Base-by-base conservation (phyloP, 2,888 invertebrate genomes). In the Myopa tessellatipennis region DNA sequence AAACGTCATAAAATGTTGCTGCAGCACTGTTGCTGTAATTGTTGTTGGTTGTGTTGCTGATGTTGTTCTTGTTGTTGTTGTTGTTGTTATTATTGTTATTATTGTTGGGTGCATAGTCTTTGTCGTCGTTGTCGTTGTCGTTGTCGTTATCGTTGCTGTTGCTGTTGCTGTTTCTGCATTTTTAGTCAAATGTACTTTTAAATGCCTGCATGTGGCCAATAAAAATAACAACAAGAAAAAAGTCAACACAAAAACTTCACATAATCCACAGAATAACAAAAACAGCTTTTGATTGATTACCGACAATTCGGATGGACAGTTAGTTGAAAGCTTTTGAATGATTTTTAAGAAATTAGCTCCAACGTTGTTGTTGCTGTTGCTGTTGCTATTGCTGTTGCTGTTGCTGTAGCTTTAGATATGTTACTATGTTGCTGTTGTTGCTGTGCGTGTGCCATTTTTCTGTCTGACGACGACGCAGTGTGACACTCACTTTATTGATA, bases 211-310 rank as follows among this genome's bases (percentile, higher is more conserved):
- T 78, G 78, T 77, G 79, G 79, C 76, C 63, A 80, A 74, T 45
- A 74, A 78, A 77, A 71, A 45, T 18, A 40, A 72, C 10, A 65
- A 73, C 58, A 74, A 77, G 69, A 61, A 58, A 55, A 77, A 55
- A n/a, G 26, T 14, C 60, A 72, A 72, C 72, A 26, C n/a, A 26
- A 26, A 1, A 26, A 26, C 26, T 26, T 26, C 26, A 26, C 26
- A 26, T 26, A 1, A 26, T 26, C 2, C 2, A 26, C 26, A 26
- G 26, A 26, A 26, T 26, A 68, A n/a, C 68, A 76, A 26, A 76
- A 55, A 77, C 68, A 55, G 60, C 72, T 69, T 83, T 82, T 85
- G 85, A 86, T 85, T 86, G 85, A 86, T 85, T 85, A 82, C 81
- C 85, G 78, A 83, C 84, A 82, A 84, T 85, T 84, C 78, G 81